A percentile compares a stretch with the other conserved stretches of the same genome.
Conservation (phyloP, 2,113 vertebrate species). For the Ploceus nigricollis region DNA sequence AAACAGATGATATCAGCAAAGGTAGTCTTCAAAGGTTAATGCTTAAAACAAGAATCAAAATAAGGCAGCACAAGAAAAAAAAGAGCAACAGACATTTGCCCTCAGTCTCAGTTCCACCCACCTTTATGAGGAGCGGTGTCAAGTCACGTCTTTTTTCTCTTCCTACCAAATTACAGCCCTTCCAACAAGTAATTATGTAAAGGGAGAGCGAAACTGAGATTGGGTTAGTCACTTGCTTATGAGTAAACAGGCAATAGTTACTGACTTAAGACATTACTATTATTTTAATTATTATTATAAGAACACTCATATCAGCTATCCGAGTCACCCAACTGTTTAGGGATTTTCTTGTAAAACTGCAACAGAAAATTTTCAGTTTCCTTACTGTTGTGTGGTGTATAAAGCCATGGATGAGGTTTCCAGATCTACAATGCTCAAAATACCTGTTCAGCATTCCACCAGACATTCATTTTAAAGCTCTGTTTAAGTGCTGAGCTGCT, state of each 20-base stretch:
- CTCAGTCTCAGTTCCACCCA: slow-evolving; percentile 53
- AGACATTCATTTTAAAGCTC: not conserved
- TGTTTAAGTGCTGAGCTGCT: not conserved
- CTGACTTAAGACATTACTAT: not conserved
- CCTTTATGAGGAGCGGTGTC: slow-evolving; percentile 20
- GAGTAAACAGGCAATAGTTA: slow-evolving; percentile 39
- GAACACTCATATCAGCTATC: not conserved
- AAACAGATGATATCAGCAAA: slow-evolving; percentile 69
- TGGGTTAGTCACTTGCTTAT: slow-evolving; percentile 52
- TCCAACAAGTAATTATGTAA: slow-evolving; percentile 39
- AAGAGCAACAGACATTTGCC: slow-evolving; percentile 29
- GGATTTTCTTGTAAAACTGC: not conserved
- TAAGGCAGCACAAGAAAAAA: slow-evolving; percentile 33
- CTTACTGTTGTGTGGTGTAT: not conserved
- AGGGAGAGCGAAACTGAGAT: slow-evolving; percentile 14
- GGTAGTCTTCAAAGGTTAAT: slow-evolving; percentile 63
- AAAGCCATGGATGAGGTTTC: not conserved
- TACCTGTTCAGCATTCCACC: not conserved
- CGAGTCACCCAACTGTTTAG: not conserved
- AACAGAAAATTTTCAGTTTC: not conserved
- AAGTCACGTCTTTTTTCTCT: slow-evolving; percentile 48
- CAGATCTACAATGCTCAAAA: not conserved
- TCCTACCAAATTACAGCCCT: slow-evolving; percentile 49
- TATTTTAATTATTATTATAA: slow-evolving; percentile 12
- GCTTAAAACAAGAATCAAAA: slow-evolving; percentile 54